phyloP scores from a whole-genome alignment of 2,113 vertebrate species.

The Ovis canadensis region DNA sequence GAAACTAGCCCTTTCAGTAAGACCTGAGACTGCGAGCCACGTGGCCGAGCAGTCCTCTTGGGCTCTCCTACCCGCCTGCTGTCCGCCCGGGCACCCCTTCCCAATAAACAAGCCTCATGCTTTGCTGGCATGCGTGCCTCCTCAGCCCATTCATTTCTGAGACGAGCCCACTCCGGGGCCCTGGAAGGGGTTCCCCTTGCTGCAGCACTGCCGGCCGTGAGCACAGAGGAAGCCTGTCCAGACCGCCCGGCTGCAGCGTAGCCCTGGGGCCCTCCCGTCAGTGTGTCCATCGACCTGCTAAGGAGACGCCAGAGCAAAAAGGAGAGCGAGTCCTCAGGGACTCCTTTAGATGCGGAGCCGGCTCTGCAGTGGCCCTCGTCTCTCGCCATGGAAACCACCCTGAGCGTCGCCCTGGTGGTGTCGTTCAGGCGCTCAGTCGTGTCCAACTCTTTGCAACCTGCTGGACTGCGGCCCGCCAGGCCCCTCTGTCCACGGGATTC shows the following conservation, averaged over 20 bases:
- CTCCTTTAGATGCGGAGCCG: background rate
- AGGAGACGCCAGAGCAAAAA: background rate
- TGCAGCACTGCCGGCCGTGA: background rate
- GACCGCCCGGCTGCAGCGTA: too few relatives aligned
- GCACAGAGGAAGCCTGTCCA: too few relatives aligned
- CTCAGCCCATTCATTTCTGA: background rate
- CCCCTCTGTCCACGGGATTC: background rate
- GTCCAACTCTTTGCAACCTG: background rate
- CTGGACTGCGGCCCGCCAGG: background rate
- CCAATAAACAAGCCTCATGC: background rate
- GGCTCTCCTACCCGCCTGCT: background rate
- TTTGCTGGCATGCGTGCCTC: accelerated
- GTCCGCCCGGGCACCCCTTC: background rate
- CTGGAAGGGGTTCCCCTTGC: background rate
- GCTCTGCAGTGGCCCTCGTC: background rate
- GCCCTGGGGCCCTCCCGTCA: background rate
- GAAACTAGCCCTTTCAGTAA: background rate
- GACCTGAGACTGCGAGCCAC: background rate
- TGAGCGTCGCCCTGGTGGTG: accelerated
- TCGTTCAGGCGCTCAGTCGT: accelerated
- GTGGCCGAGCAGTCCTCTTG: background rate
- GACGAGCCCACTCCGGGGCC: background rate
- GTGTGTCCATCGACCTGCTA: background rate
- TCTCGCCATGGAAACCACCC: background rate
- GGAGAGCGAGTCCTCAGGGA: background rate